These are phyloP conservation scores for Oncorhynchus keta DNA, from an alignment of 2,113 vertebrate genomes.

Conservation along the genomic window DNA sequence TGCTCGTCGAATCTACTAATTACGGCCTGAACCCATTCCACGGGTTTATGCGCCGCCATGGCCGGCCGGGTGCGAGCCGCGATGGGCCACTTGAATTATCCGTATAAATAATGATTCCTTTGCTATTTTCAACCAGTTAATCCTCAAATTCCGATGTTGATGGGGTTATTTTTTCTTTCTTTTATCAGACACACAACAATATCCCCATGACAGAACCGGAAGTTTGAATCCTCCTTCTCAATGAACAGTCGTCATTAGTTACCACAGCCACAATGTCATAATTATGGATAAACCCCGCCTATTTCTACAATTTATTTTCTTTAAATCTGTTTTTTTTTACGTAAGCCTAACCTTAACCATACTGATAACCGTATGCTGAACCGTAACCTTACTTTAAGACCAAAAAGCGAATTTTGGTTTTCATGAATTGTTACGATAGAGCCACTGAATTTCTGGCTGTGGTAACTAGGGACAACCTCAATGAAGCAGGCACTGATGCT, in stretches of 20 bases:
- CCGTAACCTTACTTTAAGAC: too few relatives aligned
- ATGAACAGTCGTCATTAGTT: too few relatives aligned
- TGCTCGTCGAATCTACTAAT: constrained; percentile 96
- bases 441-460: too few relatives aligned
- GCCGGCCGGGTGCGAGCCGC: constrained; percentile 48
- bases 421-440: too few relatives aligned
- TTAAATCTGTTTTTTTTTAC: too few relatives aligned
- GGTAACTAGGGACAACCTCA: not conserved
- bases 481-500: constrained; percentile 2
- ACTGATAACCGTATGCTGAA: too few relatives aligned
- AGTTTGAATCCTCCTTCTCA: constrained; percentile 8
- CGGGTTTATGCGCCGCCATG: constrained; percentile 91
- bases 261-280: too few relatives aligned
- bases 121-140: not conserved
- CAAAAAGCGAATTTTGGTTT: too few relatives aligned
- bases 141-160: constrained; percentile 5
- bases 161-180: not conserved
- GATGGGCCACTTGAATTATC: constrained; percentile 4
- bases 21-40: constrained; percentile 97
- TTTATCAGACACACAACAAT: constrained; percentile 9
- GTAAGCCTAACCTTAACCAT: too few relatives aligned
- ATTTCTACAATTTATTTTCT: too few relatives aligned
- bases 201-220: constrained; percentile 6
- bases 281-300: too few relatives aligned
- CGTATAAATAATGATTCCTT: constrained; percentile 10